phyloP scores from a whole-genome alignment of 2,888 invertebrate genomes.

The Mesoligia furuncula region DNA sequence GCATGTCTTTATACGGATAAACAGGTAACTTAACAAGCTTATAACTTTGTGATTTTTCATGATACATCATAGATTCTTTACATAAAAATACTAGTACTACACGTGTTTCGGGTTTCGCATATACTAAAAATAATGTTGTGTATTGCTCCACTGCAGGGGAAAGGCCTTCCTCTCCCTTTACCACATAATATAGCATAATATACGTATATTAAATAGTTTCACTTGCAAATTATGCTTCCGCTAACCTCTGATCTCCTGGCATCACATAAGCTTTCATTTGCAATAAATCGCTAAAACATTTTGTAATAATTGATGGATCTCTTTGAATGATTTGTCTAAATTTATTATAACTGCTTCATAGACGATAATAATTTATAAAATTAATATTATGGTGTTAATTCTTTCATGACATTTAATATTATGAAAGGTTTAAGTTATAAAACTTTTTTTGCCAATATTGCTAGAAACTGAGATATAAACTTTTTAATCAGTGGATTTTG shows the following conservation, averaged over 20 bases:
- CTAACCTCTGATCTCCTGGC: background rate
- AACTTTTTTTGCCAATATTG: background rate
- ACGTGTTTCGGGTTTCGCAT: too few species aligned
- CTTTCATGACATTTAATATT: background rate
- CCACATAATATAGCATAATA: background rate
- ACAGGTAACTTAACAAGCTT: too few species aligned
- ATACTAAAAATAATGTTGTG: too few species aligned
- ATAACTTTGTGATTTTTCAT: too few species aligned
- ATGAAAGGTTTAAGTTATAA: background rate
- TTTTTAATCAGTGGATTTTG: background rate
- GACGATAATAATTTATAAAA: background rate
- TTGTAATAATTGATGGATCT: background rate
- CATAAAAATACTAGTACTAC: too few species aligned
- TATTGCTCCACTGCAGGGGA: too few species aligned
- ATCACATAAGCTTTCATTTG: constrained; percentile 9
- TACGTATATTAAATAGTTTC: constrained; percentile 6
- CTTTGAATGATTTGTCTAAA: constrained; percentile 2
- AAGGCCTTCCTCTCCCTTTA: too few species aligned
- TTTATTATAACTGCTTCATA: constrained; percentile 7
- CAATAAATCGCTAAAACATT: constrained; percentile 13
- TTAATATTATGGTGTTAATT: background rate
- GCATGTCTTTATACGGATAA: too few species aligned
- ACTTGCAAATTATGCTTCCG: constrained; percentile 11
- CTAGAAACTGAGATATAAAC: background rate
- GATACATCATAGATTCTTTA: too few species aligned